Evolutionary conservation across 2,113 vertebrate genomes (phyloP).

Genomic region (Micronycteris hirsuta): DNA sequence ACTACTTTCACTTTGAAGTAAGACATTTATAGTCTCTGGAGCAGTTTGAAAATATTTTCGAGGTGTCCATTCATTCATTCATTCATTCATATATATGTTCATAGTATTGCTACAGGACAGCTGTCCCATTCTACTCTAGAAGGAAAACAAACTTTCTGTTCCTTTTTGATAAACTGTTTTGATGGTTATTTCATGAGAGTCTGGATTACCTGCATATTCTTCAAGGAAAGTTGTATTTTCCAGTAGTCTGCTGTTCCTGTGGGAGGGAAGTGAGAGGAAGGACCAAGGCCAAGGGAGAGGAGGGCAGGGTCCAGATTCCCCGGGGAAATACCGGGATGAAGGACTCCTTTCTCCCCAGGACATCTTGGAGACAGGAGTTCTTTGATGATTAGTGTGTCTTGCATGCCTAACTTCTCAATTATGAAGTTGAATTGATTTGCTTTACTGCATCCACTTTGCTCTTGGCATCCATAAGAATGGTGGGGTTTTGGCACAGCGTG

Average conservation of each 20-base stretch:
- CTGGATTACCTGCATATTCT: background rate
- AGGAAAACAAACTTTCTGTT: background rate
- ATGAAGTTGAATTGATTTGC: conserved; percentile 38
- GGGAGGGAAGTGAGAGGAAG: background rate
- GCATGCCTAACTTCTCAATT: conserved; percentile 26
- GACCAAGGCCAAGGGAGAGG: fast-evolving
- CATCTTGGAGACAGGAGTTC: background rate
- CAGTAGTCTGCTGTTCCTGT: background rate
- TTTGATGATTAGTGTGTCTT: conserved; percentile 23
- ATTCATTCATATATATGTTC: background rate
- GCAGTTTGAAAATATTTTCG: background rate
- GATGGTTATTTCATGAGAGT: background rate
- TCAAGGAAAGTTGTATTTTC: background rate
- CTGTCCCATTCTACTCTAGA: background rate
- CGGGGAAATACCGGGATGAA: background rate
- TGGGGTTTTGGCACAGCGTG: background rate
- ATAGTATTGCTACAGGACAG: background rate
- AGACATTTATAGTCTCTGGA: background rate
- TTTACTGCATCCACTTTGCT: conserved; percentile 21
- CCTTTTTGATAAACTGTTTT: background rate
- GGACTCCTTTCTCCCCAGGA: background rate
- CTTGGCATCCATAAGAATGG: background rate
- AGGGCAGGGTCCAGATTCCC: background rate
- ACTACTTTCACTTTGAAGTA: background rate
- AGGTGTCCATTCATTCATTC: background rate